Base-by-base conservation (phyloP, 2,797 vertebrate species). In the Gambelia wislizenii region DNA sequence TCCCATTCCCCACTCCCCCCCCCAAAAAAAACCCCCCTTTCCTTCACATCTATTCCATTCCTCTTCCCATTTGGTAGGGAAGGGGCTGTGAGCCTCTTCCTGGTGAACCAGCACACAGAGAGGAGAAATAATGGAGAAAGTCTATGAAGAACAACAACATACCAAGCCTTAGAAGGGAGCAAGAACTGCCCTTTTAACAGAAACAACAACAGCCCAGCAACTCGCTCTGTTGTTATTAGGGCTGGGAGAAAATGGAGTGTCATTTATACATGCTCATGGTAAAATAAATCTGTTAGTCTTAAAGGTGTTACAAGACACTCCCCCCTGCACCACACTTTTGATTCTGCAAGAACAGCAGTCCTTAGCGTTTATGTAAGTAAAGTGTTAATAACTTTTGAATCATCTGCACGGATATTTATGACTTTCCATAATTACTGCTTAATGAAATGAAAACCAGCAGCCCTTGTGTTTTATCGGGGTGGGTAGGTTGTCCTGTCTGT, bases 401-500 rank as follows among this genome's bases (percentile, higher is more conserved):
- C 76, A 47, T 30, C 64, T 5, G 16, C n/a, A 33, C 13, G 0
- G 9, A 72, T 64, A 33, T 54, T 61, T 36, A 70, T 54, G 44
- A 54, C 49, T 87, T 36, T 0, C 54, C 1, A 6, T 0, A 0
- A 20, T 0, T 44, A 67, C 47, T 72, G 49, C 39, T 72, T 36
- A 54, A 69, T 36, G 25, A 33, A 70, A 84, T 39, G 54, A 78
- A 70, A 70, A 20, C 36, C 1, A 36, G 74, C 59, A 84, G 74
- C 47, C 44, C 20, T 12, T 67, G 64, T 67, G 30, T 13, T 67
- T 67, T 67, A 67, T 33, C 10, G 30, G 30, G 30, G 10, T 0
- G 30, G 70, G 75, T 59, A n/a, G 49, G 2, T 0, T 0, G 0
- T 39, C 54, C 52, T 6, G 0, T 59, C 83, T 67, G 44, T 0